Evolutionary conservation across 2,113 vertebrate species (phyloP).

Genomic region (Clarias batrachus): DNA sequence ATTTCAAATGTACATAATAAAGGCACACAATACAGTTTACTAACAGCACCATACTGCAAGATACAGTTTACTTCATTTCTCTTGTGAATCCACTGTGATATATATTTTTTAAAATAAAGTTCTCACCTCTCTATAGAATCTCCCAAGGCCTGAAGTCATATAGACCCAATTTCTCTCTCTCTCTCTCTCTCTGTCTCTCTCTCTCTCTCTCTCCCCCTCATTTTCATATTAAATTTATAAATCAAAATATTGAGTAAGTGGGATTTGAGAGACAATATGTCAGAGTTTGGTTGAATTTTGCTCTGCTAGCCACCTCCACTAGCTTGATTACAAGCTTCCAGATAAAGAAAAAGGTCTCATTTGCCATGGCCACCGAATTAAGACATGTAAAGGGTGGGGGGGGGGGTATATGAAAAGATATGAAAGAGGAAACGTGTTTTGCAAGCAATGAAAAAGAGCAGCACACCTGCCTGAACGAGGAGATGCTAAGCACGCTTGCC

Average conservation of each 20-base stretch:
- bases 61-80: neutral
- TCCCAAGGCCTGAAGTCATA: neutral
- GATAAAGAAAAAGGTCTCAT: neutral
- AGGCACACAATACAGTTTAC: neutral
- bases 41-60: too few species aligned
- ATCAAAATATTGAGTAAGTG: too few species aligned
- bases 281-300: too few species aligned
- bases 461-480: too few species aligned
- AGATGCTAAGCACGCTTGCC: too few species aligned
- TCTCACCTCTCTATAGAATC: neutral
- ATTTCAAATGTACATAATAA: neutral
- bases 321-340: neutral
- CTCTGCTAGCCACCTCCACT: too few species aligned
- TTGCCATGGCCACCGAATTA: neutral
- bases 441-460: too few species aligned
- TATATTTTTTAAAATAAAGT: neutral
- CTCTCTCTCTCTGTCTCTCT: neutral
- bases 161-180: neutral
- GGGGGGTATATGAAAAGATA: too few species aligned
- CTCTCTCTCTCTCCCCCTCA: too few species aligned
- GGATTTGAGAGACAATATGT: too few species aligned
- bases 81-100: neutral
- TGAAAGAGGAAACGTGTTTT: too few species aligned
- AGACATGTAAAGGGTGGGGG: neutral
- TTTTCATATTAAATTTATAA: too few species aligned